Evolutionary conservation across 2,888 invertebrate species (phyloP).

Genomic region (Hedychridium roseum): DNA sequence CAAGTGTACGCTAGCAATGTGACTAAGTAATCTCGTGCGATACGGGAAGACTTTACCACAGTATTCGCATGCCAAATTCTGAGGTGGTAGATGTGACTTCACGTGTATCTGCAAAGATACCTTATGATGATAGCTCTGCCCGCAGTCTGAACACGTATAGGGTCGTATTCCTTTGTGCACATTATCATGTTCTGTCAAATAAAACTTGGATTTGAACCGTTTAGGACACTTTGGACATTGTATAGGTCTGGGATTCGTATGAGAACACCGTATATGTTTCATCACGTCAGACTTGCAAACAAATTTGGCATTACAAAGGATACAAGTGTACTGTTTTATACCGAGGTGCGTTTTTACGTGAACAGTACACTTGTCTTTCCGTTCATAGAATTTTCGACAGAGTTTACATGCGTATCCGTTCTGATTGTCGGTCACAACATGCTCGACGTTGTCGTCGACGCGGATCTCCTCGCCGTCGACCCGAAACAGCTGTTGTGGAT

Average conservation of each 20-base stretch:
- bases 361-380: conserved; percentile 60
- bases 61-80: conserved; percentile 61
- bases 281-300: conserved; percentile 62
- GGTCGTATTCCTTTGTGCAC: conserved; percentile 61
- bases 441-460: conserved; percentile 60
- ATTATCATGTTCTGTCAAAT: conserved; percentile 60
- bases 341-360: conserved; percentile 61
- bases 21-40: conserved; percentile 58
- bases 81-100: conserved; percentile 60
- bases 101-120: conserved; percentile 62
- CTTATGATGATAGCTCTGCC: conserved; percentile 61
- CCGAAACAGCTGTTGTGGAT: conserved; percentile 57
- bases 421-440: conserved; percentile 49
- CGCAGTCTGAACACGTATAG: conserved; percentile 57
- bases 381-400: conserved; percentile 58
- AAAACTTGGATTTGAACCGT: conserved; percentile 60
- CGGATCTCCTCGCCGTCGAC: conserved; percentile 60
- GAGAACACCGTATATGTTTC: conserved; percentile 61
- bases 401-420: conserved; percentile 57
- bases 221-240: conserved; percentile 61
- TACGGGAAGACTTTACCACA: conserved; percentile 61
- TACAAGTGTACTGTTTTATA: conserved; percentile 59
- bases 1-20: conserved; percentile 59
- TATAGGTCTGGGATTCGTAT: conserved; percentile 61
- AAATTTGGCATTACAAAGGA: conserved; percentile 58